Conservation (phyloP, 2,113 vertebrate genomes). For the Gallinago paraguaiae region DNA sequence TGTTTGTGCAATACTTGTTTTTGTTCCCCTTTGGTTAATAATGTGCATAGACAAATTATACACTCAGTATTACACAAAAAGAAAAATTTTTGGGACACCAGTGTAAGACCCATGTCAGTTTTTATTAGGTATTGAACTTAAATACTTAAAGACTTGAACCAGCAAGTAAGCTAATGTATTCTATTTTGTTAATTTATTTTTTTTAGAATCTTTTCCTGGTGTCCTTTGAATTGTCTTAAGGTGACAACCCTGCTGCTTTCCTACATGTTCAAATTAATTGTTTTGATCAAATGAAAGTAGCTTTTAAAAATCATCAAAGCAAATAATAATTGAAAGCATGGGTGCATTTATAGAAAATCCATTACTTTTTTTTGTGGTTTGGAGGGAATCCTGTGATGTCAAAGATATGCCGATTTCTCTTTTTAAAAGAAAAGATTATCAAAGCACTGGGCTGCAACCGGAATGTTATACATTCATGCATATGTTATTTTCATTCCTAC, state of each 20-base stretch:
- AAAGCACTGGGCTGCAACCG: background rate
- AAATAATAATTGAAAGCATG: background rate
- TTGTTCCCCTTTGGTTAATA: background rate
- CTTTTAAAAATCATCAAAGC: background rate
- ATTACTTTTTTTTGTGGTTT: background rate
- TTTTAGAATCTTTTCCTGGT: no score
- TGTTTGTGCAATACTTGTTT: background rate
- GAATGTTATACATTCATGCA: background rate
- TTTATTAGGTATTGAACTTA: background rate
- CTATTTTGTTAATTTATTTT: background rate
- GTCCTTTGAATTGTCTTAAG: background rate
- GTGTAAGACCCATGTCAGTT: background rate
- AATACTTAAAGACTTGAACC: background rate
- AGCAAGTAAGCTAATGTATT: background rate
- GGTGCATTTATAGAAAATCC: background rate
- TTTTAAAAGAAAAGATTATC: background rate
- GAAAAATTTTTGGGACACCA: background rate
- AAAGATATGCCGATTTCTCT: background rate
- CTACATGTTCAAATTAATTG: background rate
- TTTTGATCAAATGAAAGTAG: background rate
- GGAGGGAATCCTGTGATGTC: background rate
- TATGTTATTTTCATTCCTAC: background rate
- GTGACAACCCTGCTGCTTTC: background rate
- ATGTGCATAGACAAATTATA: fast-evolving
- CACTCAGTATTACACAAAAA: background rate